Evolutionary conservation across 1,140 invertebrate genomes (phyloP), one percentile per base, ranked within the genome.

Genomic region (Tetraneura akinire): DNA sequence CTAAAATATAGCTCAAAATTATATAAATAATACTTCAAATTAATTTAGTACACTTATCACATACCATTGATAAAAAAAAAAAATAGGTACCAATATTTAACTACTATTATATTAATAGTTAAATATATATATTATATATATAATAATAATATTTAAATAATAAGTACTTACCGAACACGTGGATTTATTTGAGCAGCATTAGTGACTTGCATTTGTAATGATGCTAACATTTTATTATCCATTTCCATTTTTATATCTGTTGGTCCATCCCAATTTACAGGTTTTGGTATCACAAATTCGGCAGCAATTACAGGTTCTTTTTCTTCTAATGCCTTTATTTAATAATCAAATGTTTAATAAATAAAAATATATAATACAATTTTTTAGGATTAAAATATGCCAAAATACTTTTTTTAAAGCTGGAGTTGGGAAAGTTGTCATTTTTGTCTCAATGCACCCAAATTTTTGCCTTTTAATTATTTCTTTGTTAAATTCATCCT

Each of bases 341-440:
- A 71, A 80, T 42, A 57, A 81, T 49, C 8, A 26, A 76, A 80
- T 62, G 10, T 26, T 14, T 70, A 9, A 47, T 26, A 70, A 49
- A 1, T 26, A 70, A 49, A 0, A 49, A 3, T 37, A 37, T 3
- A 26, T 70, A 23, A 16, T 60, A 37, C 3, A 53, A n/a, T n/a
- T 11, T 8, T 49, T 32, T 23, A 66, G 23, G 45, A 37, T 66
- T n/a, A 53, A 47, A n/a, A 45, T 29, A 18, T 37, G 18, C 16
- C 6, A 9, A 26, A 73, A 74, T 26, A 84, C 84, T 74, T 84
- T 84, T 29, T 81, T 82, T 85, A 88, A 87, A 83, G 90, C 87
- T 18, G 84, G 86, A 68, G 87, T 87, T 5, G 87, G 88, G 82
- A 90, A 90, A 47, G 87, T 81, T 8, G 87, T 86, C 80, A 90